These are phyloP conservation scores for Phenganax stokvisi DNA, from an alignment of 92 coral and sea anemone genomes.

Conservation along the genomic window DNA sequence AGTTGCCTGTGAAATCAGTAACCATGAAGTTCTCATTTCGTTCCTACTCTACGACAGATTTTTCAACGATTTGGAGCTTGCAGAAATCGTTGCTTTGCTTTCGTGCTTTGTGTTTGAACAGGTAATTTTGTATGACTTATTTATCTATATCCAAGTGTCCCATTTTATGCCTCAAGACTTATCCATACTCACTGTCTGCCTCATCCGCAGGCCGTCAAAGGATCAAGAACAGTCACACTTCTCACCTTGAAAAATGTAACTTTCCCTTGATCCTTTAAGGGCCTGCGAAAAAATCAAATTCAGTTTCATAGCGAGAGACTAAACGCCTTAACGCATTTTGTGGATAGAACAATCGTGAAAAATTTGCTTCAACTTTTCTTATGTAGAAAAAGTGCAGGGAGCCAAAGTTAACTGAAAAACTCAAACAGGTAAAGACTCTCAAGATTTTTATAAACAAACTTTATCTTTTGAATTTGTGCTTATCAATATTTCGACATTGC, in stretches of 20 bases:
- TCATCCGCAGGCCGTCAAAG: too few relatives aligned
- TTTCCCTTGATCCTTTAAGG: background rate
- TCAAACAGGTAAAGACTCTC: constrained; percentile 52
- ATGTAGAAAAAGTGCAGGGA: constrained; percentile 71
- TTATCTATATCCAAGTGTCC: too few relatives aligned
- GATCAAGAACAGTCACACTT: background rate
- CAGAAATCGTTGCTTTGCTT: constrained; percentile 86
- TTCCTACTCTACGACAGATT: constrained; percentile 73
- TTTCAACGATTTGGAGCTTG: constrained; percentile 73
- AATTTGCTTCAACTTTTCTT: background rate
- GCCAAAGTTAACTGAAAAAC: constrained; percentile 63
- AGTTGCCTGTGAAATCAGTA: constrained; percentile 95
- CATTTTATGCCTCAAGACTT: too few relatives aligned
- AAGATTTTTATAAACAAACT: background rate
- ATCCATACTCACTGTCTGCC: too few relatives aligned
- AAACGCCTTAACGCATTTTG: too few relatives aligned
- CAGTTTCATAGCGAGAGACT: background rate
- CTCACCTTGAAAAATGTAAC: background rate
- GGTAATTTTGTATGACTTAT: constrained; percentile 37
- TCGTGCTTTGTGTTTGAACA: constrained; percentile 96
- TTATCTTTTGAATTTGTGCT: background rate
- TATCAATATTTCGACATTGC: constrained; percentile 1
- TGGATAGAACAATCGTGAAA: too few relatives aligned
- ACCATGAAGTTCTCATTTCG: constrained; percentile 88
- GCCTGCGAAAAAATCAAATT: background rate